Conservation (phyloP, 1,140 invertebrate genomes). For the Daktulosphaira vitifoliae region DNA sequence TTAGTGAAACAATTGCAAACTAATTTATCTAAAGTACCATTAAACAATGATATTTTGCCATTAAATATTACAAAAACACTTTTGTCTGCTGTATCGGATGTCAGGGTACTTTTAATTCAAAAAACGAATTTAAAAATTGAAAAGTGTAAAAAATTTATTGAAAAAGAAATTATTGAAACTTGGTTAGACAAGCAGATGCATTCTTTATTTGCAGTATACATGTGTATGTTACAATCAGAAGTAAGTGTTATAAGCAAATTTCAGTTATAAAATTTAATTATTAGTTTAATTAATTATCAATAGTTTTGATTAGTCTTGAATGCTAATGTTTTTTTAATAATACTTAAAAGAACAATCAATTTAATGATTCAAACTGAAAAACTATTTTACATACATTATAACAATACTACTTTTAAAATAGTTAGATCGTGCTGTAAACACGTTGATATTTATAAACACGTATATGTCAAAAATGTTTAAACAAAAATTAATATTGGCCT, state of each 20-base stretch:
- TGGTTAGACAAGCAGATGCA: neutral
- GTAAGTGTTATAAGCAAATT: too few species aligned
- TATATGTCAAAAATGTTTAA: slow-evolving; percentile 19
- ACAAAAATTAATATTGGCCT: neutral
- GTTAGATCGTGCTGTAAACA: slow-evolving; percentile 4
- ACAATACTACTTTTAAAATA: neutral
- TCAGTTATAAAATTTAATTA: too few species aligned
- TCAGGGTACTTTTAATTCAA: neutral
- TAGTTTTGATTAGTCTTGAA: too few species aligned
- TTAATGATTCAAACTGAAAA: too few species aligned
- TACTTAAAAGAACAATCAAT: too few species aligned
- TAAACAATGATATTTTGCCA: neutral
- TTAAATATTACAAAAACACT: neutral
- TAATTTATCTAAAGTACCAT: neutral
- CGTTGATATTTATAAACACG: slow-evolving; percentile 4
- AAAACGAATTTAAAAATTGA: slow-evolving; percentile 3
- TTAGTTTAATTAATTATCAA: too few species aligned
- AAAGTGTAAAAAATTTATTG: neutral
- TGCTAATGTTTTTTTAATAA: too few species aligned
- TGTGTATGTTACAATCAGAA: slow-evolving; percentile 7
- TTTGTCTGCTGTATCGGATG: neutral
- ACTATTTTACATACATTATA: too few species aligned
- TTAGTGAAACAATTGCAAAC: neutral
- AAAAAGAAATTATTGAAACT: neutral
- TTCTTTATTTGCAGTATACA: neutral